Base-by-base conservation (phyloP, 2,797 vertebrate genomes). In the Cetoscarus ocellatus region DNA sequence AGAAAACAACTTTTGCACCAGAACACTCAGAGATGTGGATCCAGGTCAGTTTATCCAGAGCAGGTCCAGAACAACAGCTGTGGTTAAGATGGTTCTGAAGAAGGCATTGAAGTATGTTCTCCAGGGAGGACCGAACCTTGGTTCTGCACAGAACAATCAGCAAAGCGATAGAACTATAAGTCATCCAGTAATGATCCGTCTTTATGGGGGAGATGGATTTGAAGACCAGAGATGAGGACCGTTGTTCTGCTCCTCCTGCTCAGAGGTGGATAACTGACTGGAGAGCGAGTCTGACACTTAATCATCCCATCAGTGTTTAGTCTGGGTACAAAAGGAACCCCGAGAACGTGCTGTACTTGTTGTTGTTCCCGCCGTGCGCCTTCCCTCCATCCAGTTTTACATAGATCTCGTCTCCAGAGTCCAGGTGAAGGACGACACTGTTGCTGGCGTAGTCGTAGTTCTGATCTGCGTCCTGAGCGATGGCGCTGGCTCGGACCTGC, bases 321-420 rank as follows among this genome's bases (percentile, higher is more conserved):
- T 99, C 97, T 0, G 97, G 96, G 76, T 98, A 99, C 61, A 99
- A 92, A 85, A 99, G 96, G 88, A 98, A 98, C 58, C 97, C 97
- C 19, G 97, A 98, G 91, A 98, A 98, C 51, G 97, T 98, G 96
- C 97, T 98, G 95, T 98, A 98, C 84, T 98, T 98, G 91, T 98
- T 98, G 91, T 97, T 98, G 90, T 98, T 98, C 56, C 97, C 97
- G 6, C 97, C 97, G 0, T 98, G 97, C 4, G 97, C 97, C 88
- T 98, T 98, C 9, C 97, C 97, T 1, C 97, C 97, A 3, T 98
- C 97, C 89, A 98, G 91, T 80, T 98, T 98, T 72, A 98, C 95
- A 0, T 98, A 98, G 50, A 98, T 96, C 87, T 98, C 97, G 3
- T 98, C 97, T 0, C 97, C 97, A 0, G 96, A 96, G 90, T 98